Conservation (phyloP, 2,113 vertebrate genomes). For the Gracilinanus agilis region DNA sequence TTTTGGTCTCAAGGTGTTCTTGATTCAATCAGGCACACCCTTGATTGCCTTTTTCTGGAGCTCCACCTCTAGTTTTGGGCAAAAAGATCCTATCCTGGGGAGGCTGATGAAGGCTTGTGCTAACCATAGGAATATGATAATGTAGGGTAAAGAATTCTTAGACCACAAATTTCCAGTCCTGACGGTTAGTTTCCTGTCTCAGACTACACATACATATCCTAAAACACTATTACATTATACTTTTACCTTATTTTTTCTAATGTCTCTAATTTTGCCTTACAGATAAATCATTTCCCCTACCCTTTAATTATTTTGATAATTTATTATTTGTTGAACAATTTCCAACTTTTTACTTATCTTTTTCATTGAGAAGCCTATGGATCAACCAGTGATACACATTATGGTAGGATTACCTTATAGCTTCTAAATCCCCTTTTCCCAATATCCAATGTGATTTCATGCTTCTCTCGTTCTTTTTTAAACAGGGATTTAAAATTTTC, state of each 20-base stretch:
- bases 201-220: neutral
- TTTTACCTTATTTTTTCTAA: neutral
- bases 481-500: neutral
- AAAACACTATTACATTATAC: no score
- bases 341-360: neutral
- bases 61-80: no score
- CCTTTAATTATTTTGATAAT: neutral
- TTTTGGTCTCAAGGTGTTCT: no score
- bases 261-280: neutral
- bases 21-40: no score
- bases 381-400: neutral
- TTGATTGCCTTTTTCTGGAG: no score
- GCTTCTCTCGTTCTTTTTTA: neutral
- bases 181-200: neutral
- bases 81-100: neutral
- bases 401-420: neutral
- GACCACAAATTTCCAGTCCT: neutral
- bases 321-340: neutral
- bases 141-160: neutral
- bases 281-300: neutral
- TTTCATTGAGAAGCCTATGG: neutral
- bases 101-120: neutral
- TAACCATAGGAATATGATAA: neutral
- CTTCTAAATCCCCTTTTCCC: neutral
- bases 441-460: neutral